phyloP scores from a whole-genome alignment of 2,888 invertebrate species.

The Eupithecia centaureata region DNA sequence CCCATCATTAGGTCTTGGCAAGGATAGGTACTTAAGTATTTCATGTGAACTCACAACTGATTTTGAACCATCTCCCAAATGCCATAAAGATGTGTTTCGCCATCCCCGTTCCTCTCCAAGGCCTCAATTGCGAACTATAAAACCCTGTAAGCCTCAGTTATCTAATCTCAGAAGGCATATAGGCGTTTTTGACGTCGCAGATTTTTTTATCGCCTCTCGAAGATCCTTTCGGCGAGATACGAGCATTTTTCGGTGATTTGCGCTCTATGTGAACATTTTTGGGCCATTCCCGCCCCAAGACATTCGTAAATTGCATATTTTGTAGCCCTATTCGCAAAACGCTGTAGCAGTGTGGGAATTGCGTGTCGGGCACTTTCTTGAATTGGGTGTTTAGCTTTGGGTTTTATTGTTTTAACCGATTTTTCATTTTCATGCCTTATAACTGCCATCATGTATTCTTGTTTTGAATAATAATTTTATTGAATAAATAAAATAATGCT shows the following conservation, averaged over 20 bases:
- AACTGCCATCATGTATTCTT: neutral
- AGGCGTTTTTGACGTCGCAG: conserved; percentile 52
- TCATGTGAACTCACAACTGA: neutral
- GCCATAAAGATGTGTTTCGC: neutral
- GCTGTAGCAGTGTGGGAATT: conserved; percentile 24
- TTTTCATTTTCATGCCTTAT: neutral
- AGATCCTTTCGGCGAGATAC: conserved; percentile 38
- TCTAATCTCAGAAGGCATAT: conserved; percentile 56
- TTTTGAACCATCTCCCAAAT: neutral
- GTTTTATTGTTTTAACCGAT: conserved; percentile 7
- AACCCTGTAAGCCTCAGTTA: conserved; percentile 39
- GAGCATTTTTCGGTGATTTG: conserved; percentile 58
- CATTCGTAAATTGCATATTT: conserved; percentile 40
- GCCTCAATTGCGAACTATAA: conserved; percentile 12
- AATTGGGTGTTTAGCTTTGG: conserved; percentile 22
- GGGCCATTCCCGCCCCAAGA: conserved; percentile 27
- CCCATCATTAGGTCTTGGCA: neutral
- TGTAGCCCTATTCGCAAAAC: conserved; percentile 31
- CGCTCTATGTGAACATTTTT: conserved; percentile 34
- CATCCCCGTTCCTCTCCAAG: neutral
- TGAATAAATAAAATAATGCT: too few species aligned
- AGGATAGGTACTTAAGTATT: neutral
- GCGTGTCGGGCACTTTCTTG: conserved; percentile 13
- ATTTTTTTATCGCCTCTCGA: conserved; percentile 52
- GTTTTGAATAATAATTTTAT: neutral